Evolutionary conservation across 1,140 invertebrate genomes (phyloP), one percentile per base, ranked within the genome.

Genomic region (Ridgeia piscesae): DNA sequence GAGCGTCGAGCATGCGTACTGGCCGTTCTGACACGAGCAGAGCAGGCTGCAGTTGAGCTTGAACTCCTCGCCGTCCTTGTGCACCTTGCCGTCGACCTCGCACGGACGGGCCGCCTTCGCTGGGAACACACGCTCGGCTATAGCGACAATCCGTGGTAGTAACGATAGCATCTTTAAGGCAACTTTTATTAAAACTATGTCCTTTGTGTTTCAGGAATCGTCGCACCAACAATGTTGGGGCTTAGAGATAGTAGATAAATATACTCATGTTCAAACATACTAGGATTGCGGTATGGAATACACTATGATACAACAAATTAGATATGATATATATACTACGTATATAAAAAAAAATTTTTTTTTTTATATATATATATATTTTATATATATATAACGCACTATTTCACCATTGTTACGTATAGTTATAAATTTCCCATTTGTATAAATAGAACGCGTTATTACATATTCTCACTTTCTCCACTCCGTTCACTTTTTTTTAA

Each of bases 1-100:
- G 48, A 97, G 94, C 6, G 97, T 97, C 9, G 97, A 97, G 95
- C 97, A 98, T 34, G 97, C 97, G 95, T 97, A 97, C 33, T 97
- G 97, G 2, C 97, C 96, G 91, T 96, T 96, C 96, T 97, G 97
- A 95, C 97, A 97, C 88, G 97, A 97, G 95, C 97, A 97, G 95
- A 97, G 96, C 88, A 97, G 97, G 91, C 97, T 96, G 95, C 97
- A 97, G 95, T 97, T 97, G 93, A 97, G 96, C 93, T 96, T 96
- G 95, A 97, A 97, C 93, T 97, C 96, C 94, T 97, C 96, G 58
- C 97, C 97, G 95, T 97, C 97, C 92, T 96, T 95, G 95, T 97
- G 97, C 58, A 96, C 96, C 92, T 95, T 95, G 93, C 97, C 97
- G 92, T 97, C 96, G 88, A 97, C 97, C n/a, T 95, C 95, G 91